Conservation (phyloP, 2,113 vertebrate species). For the Urocolius indicus region DNA sequence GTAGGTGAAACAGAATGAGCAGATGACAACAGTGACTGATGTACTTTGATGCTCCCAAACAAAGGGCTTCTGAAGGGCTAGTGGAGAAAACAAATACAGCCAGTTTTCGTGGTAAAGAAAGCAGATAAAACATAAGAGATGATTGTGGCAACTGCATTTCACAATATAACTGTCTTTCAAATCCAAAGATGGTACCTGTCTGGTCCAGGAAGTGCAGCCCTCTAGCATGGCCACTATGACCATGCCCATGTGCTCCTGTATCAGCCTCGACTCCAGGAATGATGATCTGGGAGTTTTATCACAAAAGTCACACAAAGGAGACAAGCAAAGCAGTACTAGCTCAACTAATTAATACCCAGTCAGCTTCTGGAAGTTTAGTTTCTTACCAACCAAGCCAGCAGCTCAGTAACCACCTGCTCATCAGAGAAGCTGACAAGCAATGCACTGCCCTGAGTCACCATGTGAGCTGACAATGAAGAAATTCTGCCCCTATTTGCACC, state of each 20-base stretch:
- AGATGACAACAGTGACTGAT: not conserved
- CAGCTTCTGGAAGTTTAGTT: not conserved
- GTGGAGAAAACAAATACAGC: not conserved
- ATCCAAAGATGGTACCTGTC: not conserved
- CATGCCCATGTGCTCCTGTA: not conserved
- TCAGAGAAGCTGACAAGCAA: not conserved
- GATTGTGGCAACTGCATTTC: not conserved
- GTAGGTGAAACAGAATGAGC: fast-evolving
- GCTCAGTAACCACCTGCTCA: not conserved
- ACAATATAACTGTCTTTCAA: not conserved
- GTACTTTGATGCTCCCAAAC: not conserved
- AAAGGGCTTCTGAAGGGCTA: not conserved
- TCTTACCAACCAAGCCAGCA: not conserved
- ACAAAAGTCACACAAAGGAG: not conserved
- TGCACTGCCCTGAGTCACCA: not conserved
- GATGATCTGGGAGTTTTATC: not conserved
- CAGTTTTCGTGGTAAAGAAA: not conserved
- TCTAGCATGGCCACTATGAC: too few species aligned
- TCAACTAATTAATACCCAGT: not conserved
- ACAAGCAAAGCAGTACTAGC: not conserved
- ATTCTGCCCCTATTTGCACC: not conserved
- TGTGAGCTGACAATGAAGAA: fast-evolving
- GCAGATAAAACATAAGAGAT: not conserved
- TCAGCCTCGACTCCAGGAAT: not conserved
- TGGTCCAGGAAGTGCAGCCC: too few species aligned